Evolutionary conservation across 2,888 invertebrate species (phyloP).

Genomic region (Caenorhabditis sulstoni): DNA sequence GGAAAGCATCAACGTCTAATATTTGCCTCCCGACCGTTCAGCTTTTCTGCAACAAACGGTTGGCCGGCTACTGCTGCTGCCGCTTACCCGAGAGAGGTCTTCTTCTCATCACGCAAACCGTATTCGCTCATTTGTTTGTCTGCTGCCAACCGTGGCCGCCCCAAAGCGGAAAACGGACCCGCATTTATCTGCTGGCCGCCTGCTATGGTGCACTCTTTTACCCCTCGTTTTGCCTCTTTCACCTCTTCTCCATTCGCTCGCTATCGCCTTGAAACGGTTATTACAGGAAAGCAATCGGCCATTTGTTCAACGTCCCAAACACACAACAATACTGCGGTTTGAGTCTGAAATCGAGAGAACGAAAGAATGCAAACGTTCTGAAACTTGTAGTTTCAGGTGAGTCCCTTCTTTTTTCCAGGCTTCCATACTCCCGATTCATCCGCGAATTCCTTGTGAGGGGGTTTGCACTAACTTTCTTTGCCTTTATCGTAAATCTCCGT

Average conservation of each 20-base stretch:
- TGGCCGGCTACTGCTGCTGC: conserved; percentile 14
- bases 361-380: conserved; percentile 34
- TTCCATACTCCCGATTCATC: background rate
- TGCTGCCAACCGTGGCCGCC: conserved; percentile 56
- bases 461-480: conserved; percentile 53
- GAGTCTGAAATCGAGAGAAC: background rate
- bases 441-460: conserved; percentile 16
- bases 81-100: conserved; percentile 1
- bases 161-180: conserved; percentile 20
- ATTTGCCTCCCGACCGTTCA: conserved; percentile 47
- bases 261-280: too few relatives aligned
- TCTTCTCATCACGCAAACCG: conserved; percentile 48
- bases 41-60: conserved; percentile 46
- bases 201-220: background rate
- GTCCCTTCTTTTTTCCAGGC: conserved; percentile 1
- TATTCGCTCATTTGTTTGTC: conserved; percentile 54
- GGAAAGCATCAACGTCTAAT: conserved; percentile 28
- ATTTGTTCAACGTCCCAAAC: background rate
- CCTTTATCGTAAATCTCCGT: conserved; percentile 57
- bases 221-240: too few relatives aligned
- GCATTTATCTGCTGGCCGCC: conserved; percentile 37
- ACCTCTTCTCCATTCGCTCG: too few relatives aligned
- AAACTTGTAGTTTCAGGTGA: conserved; percentile 50
- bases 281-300: background rate
- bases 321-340: background rate